A percentile compares a stretch with the other conserved stretches of the same genome.
Evolutionary conservation across 2,888 invertebrate species (phyloP).

Genomic region (Oscheius onirici): DNA sequence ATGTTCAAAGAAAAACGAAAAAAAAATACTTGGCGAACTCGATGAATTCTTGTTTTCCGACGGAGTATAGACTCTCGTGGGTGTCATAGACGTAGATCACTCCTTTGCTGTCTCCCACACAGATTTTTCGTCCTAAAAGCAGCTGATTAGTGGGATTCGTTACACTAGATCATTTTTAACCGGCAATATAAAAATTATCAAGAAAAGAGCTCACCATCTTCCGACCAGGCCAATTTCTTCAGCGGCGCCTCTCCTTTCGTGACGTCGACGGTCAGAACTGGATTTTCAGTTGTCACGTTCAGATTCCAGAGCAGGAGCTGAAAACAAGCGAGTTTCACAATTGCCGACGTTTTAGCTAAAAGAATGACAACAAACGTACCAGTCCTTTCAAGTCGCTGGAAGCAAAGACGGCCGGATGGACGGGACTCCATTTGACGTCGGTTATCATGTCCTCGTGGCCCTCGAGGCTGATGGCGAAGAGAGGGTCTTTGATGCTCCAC

Average conservation of each 20-base stretch:
- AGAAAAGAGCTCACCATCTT: conserved; percentile 46
- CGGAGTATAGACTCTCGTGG: conserved; percentile 63
- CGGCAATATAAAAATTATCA: too few species aligned
- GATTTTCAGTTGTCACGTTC: conserved; percentile 76
- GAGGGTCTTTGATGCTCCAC: conserved; percentile 93
- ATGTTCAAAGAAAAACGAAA: too few species aligned
- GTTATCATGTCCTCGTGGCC: conserved; percentile 92
- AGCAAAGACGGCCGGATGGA: conserved; percentile 96
- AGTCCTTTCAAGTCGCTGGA: conserved; percentile 92
- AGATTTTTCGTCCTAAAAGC: conserved; percentile 82
- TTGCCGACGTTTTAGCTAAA: too few species aligned
- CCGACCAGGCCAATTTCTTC: conserved; percentile 55
- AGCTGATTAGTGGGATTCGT: neutral
- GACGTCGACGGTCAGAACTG: conserved; percentile 75
- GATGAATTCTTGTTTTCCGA: conserved; percentile 65
- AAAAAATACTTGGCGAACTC: conserved; percentile 53
- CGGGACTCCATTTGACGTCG: conserved; percentile 97
- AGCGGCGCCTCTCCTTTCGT: neutral
- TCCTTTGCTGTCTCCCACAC: conserved; percentile 91
- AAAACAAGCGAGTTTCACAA: conserved; percentile 15
- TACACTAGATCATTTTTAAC: too few species aligned
- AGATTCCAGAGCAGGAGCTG: conserved; percentile 69
- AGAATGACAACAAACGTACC: conserved; percentile 79
- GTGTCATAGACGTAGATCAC: conserved; percentile 95
- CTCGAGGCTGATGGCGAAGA: conserved; percentile 94